Evolutionary conservation across 2,888 invertebrate genomes (phyloP), one percentile per base, ranked within the genome.

Genomic region (Tanaodytes sp.): DNA sequence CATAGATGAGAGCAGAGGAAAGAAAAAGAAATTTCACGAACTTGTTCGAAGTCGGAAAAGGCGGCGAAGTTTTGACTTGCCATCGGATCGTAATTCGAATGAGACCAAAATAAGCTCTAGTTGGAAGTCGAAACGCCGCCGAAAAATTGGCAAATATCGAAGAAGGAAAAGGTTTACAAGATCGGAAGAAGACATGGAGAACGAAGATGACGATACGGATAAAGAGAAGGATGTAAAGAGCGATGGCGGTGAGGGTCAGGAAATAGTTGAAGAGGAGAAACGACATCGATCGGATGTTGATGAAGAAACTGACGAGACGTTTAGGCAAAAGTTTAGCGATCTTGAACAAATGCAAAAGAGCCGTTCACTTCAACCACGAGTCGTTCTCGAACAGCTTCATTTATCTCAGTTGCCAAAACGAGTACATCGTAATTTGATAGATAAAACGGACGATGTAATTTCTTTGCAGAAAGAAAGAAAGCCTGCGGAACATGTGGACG

Each of bases 341-440:
- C 72, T 83, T 27, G 78, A 82, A 57, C 77, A 72, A 40, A 68
- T 79, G 45, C 76, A 77, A 48, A 80, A 78, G 30, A 75, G 82
- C 73, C 79, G 78, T 63, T 67, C 79, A 51, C 76, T 84, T n/a
- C 84, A 84, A 40, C 84, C 84, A 0, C 74, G 84, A 51, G 84
- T 84, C 0, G 78, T 84, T n/a, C 62, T 84, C 16, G 84, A 83
- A 52, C 83, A 81, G 62, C 64, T 84, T 23, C 81, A 78, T 33
- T 76, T 82, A 18, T 77, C 80, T n/a, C 79, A 76, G 57, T 62
- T 81, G 45, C 76, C 80, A 52, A 70, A 73, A 18, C 74, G 64
- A 59, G 63, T 71, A 3, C 65, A 69, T 31, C 58, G 69, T n/a
- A 57, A 64, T 46, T 39, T 65, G 27, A 14, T 57, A 4, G 69